Evolutionary conservation across 2,797 vertebrate genomes (phyloP), one percentile per base, ranked within the genome.

Genomic region (Rhinatrema bivittatum): DNA sequence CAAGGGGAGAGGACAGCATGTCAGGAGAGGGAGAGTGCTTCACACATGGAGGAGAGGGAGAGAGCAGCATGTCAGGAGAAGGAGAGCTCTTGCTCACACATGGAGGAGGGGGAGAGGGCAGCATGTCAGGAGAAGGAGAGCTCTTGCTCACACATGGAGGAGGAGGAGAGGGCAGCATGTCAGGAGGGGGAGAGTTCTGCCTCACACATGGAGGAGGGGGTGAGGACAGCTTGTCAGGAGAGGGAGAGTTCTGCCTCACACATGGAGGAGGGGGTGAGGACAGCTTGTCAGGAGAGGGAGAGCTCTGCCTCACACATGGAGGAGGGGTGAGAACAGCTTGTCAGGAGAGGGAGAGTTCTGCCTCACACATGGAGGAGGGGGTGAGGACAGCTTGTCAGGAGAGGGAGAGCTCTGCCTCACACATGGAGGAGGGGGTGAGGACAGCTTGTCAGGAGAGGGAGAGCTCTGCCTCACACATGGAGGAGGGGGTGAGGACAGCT

Each of bases 211-310:
- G 39, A 20, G 42, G 47, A 27, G 21, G 22, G 42, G 10, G 28
- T 50, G 46, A 30, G 23, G 0, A 1, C 36, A 30, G 8, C 22
- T 15, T 17, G 48, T 39, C 31, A 23, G 43, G 19, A 28, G 48
- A 38, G 21, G 25, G 40, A 25, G 32, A n/a, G n/a, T n/a, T n/a
- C n/a, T n/a, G n/a, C n/a, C n/a, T n/a, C n/a, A n/a, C n/a, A n/a
- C n/a, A n/a, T n/a, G n/a, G n/a, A n/a, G 32, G 14, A 39, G 17
- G 63, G 72, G 32, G 54, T 62, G 61, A 62, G 56, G 31, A 16
- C 41, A 46, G 50, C 49, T 9, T 38, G 52, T 57, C n/a, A n/a
- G n/a, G n/a, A n/a, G n/a, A n/a, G n/a, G n/a, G n/a, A n/a, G n/a
- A n/a, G n/a, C n/a, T n/a, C n/a, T n/a, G n/a, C n/a, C n/a, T n/a